These are phyloP conservation scores for Protomyctophum bolini DNA, from an alignment of 2,113 vertebrate species.

Conservation along the genomic window DNA sequence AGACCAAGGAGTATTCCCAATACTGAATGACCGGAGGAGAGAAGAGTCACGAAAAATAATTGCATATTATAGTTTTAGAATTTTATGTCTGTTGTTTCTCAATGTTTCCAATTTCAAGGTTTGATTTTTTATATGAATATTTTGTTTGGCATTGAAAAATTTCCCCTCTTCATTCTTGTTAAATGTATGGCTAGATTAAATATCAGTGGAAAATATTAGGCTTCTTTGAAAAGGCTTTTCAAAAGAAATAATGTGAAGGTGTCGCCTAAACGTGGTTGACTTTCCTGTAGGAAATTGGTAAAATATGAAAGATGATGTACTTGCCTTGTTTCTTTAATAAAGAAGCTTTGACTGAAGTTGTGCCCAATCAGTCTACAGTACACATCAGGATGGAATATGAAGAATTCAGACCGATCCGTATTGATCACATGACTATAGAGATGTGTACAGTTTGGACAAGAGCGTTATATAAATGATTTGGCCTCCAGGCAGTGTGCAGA, in stretches of 20 bases:
- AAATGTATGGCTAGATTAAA: constrained; percentile 68
- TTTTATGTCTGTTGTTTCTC: constrained; percentile 86
- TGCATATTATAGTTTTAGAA: constrained; percentile 76
- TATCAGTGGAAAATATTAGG: constrained; percentile 72
- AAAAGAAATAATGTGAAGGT: constrained; percentile 78
- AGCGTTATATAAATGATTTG: too few species aligned
- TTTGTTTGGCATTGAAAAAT: constrained; percentile 80
- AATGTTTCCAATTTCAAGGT: constrained; percentile 84
- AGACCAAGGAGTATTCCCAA: constrained; percentile 96
- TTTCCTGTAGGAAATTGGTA: constrained; percentile 92
- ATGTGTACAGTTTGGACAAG: too few species aligned
- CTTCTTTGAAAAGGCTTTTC: constrained; percentile 52
- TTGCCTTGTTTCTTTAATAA: constrained; percentile 91
- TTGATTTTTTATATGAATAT: constrained; percentile 83
- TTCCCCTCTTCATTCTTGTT: constrained; percentile 85
- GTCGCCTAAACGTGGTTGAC: constrained; percentile 86
- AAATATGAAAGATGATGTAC: constrained; percentile 87
- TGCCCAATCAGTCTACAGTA: constrained; percentile 55
- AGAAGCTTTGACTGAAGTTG: constrained; percentile 91
- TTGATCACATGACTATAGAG: too few species aligned
- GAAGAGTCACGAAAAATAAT: constrained; percentile 49
- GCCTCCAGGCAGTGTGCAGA: too few species aligned
- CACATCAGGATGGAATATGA: constrained; percentile 1
- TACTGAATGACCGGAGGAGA: constrained; percentile 86
- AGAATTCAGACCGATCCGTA: too few species aligned